A percentile compares a stretch with the other conserved stretches of the same genome.
These are phyloP conservation scores for Carassius carassius DNA, from an alignment of 2,113 vertebrate species.

Conservation along the genomic window DNA sequence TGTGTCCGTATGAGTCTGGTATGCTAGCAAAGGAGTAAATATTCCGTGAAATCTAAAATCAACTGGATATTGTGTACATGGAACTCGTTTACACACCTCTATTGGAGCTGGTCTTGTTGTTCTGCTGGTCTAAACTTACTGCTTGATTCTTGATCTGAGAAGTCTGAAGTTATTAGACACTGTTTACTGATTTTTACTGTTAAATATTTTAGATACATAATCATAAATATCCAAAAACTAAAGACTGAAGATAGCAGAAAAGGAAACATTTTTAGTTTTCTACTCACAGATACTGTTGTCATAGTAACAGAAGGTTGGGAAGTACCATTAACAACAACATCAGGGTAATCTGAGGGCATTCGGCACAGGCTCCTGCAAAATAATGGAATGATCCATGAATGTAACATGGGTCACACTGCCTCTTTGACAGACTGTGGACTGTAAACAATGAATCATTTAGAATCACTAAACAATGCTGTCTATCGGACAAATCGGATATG, in stretches of 20 bases:
- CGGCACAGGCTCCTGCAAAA: slow-evolving; percentile 73
- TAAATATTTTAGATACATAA: neutral
- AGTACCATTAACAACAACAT: slow-evolving; percentile 64
- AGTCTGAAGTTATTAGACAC: neutral
- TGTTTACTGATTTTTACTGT: neutral
- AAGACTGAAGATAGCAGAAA: neutral
- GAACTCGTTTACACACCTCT: slow-evolving; percentile 58
- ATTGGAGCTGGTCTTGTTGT: slow-evolving; percentile 57
- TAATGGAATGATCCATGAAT: slow-evolving; percentile 26
- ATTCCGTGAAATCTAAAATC: neutral
- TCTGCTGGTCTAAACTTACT: slow-evolving; percentile 64
- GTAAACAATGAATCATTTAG: slow-evolving; percentile 32
- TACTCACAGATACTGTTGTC: slow-evolving; percentile 57
- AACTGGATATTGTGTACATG: neutral
- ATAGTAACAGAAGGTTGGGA: slow-evolving; percentile 55
- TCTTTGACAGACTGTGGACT: slow-evolving; percentile 3
- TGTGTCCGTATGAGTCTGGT: neutral
- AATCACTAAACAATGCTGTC: slow-evolving; percentile 14
- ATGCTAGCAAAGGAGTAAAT: slow-evolving; percentile 3
- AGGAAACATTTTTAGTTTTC: slow-evolving; percentile 50
- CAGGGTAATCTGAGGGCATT: slow-evolving; percentile 62
- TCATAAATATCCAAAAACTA: neutral
- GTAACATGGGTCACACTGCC: slow-evolving; percentile 3
- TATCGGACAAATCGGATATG: neutral
- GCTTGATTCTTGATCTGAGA: slow-evolving; percentile 59